These are phyloP conservation scores for Pygathrix nemaeus DNA, from an alignment of 2,113 vertebrate species.

Conservation along the genomic window DNA sequence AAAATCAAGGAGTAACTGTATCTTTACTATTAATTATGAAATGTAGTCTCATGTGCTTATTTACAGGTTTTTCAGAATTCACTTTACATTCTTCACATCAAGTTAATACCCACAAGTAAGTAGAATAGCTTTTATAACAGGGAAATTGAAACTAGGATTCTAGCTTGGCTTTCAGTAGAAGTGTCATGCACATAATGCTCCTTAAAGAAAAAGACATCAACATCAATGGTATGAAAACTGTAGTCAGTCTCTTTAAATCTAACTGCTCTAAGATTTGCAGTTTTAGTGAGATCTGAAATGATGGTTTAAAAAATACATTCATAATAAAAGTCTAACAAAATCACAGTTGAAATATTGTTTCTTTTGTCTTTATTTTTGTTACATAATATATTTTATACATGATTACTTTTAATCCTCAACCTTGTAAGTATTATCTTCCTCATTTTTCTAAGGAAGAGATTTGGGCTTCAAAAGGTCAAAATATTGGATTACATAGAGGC, in stretches of 20 bases:
- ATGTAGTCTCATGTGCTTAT: constrained; percentile 40
- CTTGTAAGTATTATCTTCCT: background rate
- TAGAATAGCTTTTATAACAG: constrained; percentile 14
- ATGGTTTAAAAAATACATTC: constrained; percentile 22
- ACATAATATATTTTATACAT: background rate
- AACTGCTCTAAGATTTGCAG: background rate
- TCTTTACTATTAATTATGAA: background rate
- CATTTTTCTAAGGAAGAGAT: background rate
- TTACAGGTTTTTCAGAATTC: constrained; percentile 51
- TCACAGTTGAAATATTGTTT: constrained; percentile 34
- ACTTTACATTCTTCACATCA: constrained; percentile 29
- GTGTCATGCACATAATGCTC: background rate
- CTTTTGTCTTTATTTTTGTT: constrained; percentile 33
- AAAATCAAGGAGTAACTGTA: constrained; percentile 11
- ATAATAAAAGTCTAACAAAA: constrained; percentile 46
- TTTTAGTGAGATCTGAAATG: constrained; percentile 27
- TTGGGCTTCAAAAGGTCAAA: background rate
- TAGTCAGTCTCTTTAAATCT: background rate
- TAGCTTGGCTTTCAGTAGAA: background rate
- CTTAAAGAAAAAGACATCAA: background rate
- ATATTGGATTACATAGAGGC: background rate
- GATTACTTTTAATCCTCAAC: background rate
- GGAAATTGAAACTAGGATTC: background rate
- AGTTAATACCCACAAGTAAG: constrained; percentile 5
- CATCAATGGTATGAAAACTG: background rate